A percentile compares a stretch with the other conserved stretches of the same genome.
These are phyloP conservation scores for Zhuqinia jingwanae DNA, from an alignment of 2,888 invertebrate species.

Conservation along the genomic window DNA sequence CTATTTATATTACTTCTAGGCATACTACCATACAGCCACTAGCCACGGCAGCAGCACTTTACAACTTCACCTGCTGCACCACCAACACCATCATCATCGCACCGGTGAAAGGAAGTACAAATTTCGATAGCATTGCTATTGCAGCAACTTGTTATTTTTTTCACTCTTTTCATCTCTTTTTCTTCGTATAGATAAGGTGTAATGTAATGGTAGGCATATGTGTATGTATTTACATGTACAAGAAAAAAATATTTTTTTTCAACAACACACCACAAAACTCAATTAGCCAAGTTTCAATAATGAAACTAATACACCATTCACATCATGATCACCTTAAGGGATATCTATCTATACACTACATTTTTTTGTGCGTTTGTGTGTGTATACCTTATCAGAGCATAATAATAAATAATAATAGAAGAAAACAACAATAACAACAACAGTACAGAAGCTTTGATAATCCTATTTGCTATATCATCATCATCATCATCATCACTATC, in stretches of 20 bases:
- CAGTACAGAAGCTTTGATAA: slow-evolving; percentile 13
- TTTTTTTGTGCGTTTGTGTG: background rate
- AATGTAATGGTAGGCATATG: no score
- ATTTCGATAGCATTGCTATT: background rate
- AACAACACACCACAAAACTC: slow-evolving; percentile 34
- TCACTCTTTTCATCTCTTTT: slow-evolving; percentile 47
- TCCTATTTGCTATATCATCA: slow-evolving; percentile 14
- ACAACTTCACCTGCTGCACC: background rate
- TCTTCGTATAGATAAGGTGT: no score
- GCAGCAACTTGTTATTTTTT: slow-evolving; percentile 18
- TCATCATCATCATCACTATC: background rate
- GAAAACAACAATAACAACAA: slow-evolving; percentile 11
- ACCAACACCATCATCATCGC: background rate
- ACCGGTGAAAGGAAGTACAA: background rate
- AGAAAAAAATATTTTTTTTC: no score
- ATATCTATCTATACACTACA: background rate
- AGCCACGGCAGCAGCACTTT: slow-evolving; percentile 1
- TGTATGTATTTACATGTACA: background rate
- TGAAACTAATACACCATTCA: slow-evolving; percentile 22
- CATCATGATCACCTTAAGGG: background rate
- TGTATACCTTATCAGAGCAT: background rate
- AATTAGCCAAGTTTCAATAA: slow-evolving; percentile 46
- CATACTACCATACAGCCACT: background rate
- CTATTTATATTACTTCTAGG: no score
- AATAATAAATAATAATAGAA: no score